A percentile compares a stretch with the other conserved stretches of the same genome.
Evolutionary conservation across 2,113 vertebrate species (phyloP).

Genomic region (Dryoscopus gambensis): DNA sequence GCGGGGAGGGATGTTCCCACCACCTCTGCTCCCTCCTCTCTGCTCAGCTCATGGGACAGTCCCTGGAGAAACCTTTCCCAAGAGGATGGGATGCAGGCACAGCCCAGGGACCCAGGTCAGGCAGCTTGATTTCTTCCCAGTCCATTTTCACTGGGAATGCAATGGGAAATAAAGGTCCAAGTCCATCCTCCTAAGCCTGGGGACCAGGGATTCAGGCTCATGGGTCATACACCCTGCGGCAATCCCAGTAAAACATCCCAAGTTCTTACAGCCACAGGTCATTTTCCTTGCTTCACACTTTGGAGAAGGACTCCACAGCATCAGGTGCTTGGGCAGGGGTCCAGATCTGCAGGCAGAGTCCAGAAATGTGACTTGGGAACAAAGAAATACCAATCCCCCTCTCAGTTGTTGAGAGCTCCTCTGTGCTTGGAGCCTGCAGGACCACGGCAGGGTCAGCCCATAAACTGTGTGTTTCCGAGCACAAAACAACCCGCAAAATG

Average conservation of each 20-base stretch:
- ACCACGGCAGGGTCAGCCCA: neutral
- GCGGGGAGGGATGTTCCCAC: neutral
- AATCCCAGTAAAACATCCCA: neutral
- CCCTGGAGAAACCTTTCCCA: neutral
- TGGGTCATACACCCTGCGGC: accelerated
- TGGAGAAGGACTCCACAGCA: neutral
- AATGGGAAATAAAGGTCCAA: neutral
- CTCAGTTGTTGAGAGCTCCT: neutral
- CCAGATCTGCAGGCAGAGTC: neutral
- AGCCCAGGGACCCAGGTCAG: neutral
- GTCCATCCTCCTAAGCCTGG: neutral
- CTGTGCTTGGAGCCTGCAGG: neutral
- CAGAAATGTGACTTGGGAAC: neutral
- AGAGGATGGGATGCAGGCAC: neutral
- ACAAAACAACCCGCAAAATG: neutral
- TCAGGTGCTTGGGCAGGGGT: neutral
- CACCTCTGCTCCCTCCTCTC: neutral
- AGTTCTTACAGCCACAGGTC: neutral
- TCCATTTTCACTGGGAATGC: neutral
- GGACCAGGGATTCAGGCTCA: neutral
- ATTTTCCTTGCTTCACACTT: neutral
- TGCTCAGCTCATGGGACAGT: neutral
- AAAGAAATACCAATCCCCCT: neutral
- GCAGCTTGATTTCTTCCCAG: neutral
- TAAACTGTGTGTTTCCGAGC: neutral